These are phyloP conservation scores for Nylanderia fulva DNA, from an alignment of 1,140 invertebrate species.

Conservation along the genomic window DNA sequence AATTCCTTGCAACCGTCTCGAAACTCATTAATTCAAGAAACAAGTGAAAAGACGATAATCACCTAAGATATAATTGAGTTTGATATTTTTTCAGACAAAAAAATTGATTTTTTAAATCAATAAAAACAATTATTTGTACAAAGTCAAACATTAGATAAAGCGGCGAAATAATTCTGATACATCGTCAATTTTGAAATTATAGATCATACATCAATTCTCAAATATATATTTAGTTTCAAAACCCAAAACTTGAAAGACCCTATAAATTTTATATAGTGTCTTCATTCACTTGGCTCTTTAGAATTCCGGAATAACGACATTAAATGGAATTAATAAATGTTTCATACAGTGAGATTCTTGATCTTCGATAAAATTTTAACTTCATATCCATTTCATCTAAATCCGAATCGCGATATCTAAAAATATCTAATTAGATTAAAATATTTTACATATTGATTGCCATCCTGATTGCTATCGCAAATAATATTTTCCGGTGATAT, in stretches of 20 bases:
- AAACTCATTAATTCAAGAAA: constrained; percentile 9
- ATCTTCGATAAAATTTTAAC: neutral
- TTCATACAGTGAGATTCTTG: constrained; percentile 36
- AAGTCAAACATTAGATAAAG: neutral
- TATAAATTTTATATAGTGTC: neutral
- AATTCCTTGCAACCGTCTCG: constrained; percentile 3
- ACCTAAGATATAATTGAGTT: constrained; percentile 18
- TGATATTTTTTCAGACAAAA: constrained; percentile 1
- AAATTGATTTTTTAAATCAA: neutral
- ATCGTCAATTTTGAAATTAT: constrained; percentile 7
- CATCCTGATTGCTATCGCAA: neutral
- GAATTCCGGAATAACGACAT: neutral
- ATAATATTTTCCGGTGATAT: neutral
- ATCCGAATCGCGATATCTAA: constrained; percentile 24
- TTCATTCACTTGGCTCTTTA: constrained; percentile 42
- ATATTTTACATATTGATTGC: constrained; percentile 2
- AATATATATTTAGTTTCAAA: neutral
- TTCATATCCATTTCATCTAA: neutral
- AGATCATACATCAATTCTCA: neutral
- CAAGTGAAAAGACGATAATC: constrained; percentile 21
- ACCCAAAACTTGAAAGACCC: neutral
- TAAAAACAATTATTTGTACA: neutral
- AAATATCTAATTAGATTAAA: constrained; percentile 2
- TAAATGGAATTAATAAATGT: constrained; percentile 30
- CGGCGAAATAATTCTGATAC: neutral